phyloP scores from a whole-genome alignment of 2,888 invertebrate genomes.

The Adelognathus sp. region DNA sequence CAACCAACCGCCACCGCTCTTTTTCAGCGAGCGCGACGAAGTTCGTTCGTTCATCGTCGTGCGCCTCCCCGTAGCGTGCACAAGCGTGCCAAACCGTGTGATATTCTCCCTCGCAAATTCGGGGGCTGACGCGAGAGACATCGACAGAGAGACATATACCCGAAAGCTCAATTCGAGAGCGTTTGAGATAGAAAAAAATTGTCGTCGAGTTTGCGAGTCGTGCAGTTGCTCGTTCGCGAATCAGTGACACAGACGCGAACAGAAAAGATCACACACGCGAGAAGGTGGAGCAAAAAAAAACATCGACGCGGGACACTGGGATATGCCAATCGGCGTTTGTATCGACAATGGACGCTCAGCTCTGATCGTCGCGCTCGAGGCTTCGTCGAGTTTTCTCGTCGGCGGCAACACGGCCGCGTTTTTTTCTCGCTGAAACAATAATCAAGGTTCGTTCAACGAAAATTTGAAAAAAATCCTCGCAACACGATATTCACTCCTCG shows the following conservation, averaged over 20 bases:
- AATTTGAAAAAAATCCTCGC: background rate
- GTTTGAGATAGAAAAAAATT: no score
- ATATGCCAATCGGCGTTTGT: constrained; percentile 63
- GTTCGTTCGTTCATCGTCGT: no score
- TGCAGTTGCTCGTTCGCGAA: background rate
- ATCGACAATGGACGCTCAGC: constrained; percentile 58
- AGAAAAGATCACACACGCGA: background rate
- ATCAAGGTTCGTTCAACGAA: constrained; percentile 62
- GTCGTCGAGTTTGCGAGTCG: no score
- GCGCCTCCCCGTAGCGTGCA: no score
- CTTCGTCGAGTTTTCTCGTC: constrained; percentile 55
- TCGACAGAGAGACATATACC: no score
- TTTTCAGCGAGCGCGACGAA: no score
- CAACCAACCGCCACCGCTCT: no score
- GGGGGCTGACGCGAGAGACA: no score
- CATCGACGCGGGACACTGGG: constrained; percentile 21
- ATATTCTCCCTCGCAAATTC: no score
- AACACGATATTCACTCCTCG: background rate
- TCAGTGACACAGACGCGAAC: background rate
- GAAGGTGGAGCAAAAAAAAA: background rate
- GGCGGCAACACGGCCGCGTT: constrained; percentile 51
- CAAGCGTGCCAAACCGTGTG: no score
- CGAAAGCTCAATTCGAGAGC: no score
- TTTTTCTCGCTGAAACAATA: constrained; percentile 44
- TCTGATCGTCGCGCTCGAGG: constrained; percentile 53